Evolutionary conservation across 2,797 vertebrate genomes (phyloP).

Genomic region (Microctenopoma steveboyesi): DNA sequence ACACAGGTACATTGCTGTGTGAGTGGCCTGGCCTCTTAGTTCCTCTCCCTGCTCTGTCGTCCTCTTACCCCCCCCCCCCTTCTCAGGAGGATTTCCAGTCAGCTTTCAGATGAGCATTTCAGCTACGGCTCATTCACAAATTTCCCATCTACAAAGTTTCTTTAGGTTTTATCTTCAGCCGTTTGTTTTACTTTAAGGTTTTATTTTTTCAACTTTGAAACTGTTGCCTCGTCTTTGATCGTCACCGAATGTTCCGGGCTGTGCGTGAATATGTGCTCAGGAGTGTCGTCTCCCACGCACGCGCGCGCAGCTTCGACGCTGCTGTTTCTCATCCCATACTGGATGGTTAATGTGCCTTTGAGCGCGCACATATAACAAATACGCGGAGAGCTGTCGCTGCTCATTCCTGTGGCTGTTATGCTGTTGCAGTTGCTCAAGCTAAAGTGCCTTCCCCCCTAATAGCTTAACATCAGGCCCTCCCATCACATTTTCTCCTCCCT

Average conservation of each 20-base stretch:
- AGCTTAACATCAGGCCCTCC: constrained; percentile 59
- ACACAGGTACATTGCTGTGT: constrained; percentile 14
- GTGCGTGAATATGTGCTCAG: not conserved
- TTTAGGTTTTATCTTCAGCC: constrained; percentile 16
- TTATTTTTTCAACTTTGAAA: constrained; percentile 29
- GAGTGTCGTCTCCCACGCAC: constrained; percentile 32
- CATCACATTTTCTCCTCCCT: constrained; percentile 40
- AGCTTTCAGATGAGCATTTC: constrained; percentile 30
- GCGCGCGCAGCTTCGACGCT: constrained; percentile 19
- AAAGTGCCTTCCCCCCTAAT: constrained; percentile 48
- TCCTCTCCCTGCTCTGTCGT: constrained; percentile 26
- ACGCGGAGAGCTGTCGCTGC: constrained; percentile 59
- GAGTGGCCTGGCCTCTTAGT: constrained; percentile 20
- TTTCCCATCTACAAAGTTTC: constrained; percentile 5
- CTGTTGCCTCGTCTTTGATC: constrained; percentile 32
- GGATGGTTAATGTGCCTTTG: constrained; percentile 55
- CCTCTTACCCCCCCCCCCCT: not conserved
- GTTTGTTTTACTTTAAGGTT: constrained; percentile 22
- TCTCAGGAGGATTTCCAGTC: constrained; percentile 22
- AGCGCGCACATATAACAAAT: constrained; percentile 43
- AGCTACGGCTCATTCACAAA: not conserved
- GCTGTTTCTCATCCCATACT: constrained; percentile 45
- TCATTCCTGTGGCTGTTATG: constrained; percentile 38
- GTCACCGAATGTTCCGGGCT: constrained; percentile 18
- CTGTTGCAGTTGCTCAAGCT: constrained; percentile 30